A percentile compares a stretch with the other conserved stretches of the same genome.
These are phyloP conservation scores for Champsocephalus gunnari DNA, from an alignment of 2,797 vertebrate genomes.

Conservation along the genomic window DNA sequence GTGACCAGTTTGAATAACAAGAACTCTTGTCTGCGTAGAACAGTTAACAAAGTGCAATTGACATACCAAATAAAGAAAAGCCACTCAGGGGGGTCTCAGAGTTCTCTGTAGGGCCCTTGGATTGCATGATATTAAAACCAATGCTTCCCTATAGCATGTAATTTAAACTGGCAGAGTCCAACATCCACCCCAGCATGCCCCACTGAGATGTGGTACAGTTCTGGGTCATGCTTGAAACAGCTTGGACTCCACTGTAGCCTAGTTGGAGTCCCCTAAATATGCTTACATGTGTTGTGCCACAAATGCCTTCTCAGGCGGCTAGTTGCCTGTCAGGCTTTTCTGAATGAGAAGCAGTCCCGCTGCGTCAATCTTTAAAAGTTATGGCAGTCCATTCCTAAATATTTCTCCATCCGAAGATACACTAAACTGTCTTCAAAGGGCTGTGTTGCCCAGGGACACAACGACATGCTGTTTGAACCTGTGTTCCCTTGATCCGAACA, in stretches of 20 bases:
- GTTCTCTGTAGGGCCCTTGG: conserved; percentile 16
- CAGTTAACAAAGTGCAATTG: conserved; percentile 14
- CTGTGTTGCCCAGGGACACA: neutral
- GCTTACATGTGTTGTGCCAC: conserved; percentile 31
- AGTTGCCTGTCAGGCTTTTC: conserved; percentile 21
- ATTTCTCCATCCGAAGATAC: conserved; percentile 27
- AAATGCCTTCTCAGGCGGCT: conserved; percentile 36
- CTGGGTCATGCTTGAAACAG: conserved; percentile 44
- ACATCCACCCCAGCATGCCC: conserved; percentile 18
- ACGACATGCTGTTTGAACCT: too few relatives aligned
- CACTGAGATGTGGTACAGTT: conserved; percentile 34
- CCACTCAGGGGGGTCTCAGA: conserved; percentile 3
- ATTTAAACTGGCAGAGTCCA: conserved; percentile 52
- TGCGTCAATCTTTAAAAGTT: conserved; percentile 45
- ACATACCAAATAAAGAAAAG: neutral
- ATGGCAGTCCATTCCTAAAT: conserved; percentile 7
- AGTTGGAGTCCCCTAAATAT: conserved; percentile 45
- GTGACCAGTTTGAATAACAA: conserved; percentile 2
- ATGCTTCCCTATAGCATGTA: conserved; percentile 51
- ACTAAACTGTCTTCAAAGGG: conserved; percentile 60
- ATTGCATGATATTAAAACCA: conserved; percentile 18
- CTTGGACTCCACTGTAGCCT: conserved; percentile 25
- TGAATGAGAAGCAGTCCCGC: conserved; percentile 39
- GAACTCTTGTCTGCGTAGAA: neutral
- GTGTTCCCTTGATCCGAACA: too few relatives aligned